These are phyloP conservation scores for Hapalemur alaotrensis DNA, from an alignment of 2,797 vertebrate genomes.

Conservation along the genomic window DNA sequence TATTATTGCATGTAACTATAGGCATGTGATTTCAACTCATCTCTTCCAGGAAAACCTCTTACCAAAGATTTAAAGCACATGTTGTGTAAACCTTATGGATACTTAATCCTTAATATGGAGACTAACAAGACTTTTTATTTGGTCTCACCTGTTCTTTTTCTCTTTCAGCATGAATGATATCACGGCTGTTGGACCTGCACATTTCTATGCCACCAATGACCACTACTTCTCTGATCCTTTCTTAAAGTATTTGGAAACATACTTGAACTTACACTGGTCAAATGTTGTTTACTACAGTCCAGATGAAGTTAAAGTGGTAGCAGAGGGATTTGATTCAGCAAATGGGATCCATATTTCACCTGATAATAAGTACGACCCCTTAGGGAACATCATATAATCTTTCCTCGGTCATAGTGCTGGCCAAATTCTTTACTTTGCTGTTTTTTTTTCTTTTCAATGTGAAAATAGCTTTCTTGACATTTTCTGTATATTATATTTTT, in stretches of 20 bases:
- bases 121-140: not conserved
- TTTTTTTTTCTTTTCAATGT: not conserved
- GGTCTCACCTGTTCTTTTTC: constrained; percentile 12
- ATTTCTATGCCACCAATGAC: constrained; percentile 96
- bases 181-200: constrained; percentile 90
- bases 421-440: not conserved
- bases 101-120: not conserved
- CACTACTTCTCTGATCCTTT: constrained; percentile 87
- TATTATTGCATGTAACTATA: not conserved
- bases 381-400: constrained; percentile 12
- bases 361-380: constrained; percentile 88
- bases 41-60: constrained; percentile 6
- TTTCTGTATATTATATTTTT: not conserved
- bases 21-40: not conserved
- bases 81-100: not conserved
- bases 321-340: constrained; percentile 89
- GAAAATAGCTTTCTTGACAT: constrained; percentile 17
- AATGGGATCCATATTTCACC: constrained; percentile 95
- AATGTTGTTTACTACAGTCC: constrained; percentile 96
- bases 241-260: constrained; percentile 85
- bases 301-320: constrained; percentile 90
- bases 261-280: constrained; percentile 89
- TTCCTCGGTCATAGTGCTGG: not conserved
- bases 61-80: not conserved
- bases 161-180: constrained; percentile 93